Evolutionary conservation across 2,797 vertebrate genomes (phyloP).

Genomic region (Danionella dracula): DNA sequence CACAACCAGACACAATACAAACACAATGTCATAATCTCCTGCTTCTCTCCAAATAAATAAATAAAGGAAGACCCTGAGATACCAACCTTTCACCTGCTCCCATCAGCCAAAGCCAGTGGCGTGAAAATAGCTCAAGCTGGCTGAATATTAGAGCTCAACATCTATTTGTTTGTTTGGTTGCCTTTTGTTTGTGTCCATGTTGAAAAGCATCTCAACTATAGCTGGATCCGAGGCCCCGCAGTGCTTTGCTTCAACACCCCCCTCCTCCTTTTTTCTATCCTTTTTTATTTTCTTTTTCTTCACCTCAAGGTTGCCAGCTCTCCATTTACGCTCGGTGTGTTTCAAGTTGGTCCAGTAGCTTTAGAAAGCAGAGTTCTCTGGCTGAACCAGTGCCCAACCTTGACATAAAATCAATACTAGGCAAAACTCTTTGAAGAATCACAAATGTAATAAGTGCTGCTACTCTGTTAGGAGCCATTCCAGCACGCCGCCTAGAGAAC

Average conservation of each 20-base stretch:
- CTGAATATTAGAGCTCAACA: conserved; percentile 14
- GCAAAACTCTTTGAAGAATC: conserved; percentile 82
- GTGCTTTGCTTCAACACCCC: conserved; percentile 20
- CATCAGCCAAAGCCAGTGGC: neutral
- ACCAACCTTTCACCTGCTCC: conserved; percentile 26
- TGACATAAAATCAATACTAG: conserved; percentile 83
- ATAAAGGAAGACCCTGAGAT: conserved; percentile 53
- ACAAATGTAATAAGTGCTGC: conserved; percentile 72
- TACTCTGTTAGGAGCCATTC: conserved; percentile 44
- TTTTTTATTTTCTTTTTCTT: conserved; percentile 32
- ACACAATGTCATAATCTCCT: conserved; percentile 59
- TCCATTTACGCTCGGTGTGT: conserved; percentile 65
- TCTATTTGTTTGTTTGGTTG: conserved; percentile 60
- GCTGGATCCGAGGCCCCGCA: conserved; percentile 14
- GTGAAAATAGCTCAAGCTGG: neutral
- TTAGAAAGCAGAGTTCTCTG: conserved; percentile 74
- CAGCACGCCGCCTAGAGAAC: conserved; percentile 24
- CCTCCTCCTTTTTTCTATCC: neutral
- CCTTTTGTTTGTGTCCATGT: conserved; percentile 46
- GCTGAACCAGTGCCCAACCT: conserved; percentile 78
- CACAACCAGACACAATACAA: conserved; percentile 37
- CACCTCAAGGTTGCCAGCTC: conserved; percentile 74
- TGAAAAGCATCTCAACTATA: conserved; percentile 58
- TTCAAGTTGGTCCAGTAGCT: conserved; percentile 75
- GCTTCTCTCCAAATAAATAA: conserved; percentile 63